Percentiles rank a stretch among this genome's conserved stretches.
These are phyloP conservation scores for Cetonia aurata DNA, from an alignment of 2,888 invertebrate genomes.

Conservation along the genomic window DNA sequence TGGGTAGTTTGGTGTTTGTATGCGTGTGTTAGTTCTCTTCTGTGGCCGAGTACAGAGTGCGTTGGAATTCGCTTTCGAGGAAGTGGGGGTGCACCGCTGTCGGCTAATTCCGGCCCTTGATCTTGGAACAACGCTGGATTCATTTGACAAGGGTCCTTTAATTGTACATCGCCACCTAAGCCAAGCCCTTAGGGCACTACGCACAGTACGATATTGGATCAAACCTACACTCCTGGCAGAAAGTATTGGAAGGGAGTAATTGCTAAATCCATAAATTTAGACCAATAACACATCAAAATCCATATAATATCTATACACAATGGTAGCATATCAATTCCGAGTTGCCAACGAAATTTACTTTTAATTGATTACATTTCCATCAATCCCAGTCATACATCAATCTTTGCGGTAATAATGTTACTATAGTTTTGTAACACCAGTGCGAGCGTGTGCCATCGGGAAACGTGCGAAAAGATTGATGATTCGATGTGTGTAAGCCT, in stretches of 20 bases:
- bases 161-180: conserved; percentile 27
- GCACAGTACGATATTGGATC: too few relatives aligned
- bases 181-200: neutral
- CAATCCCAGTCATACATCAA: conserved; percentile 2
- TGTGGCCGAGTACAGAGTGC: too few relatives aligned
- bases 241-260: too few relatives aligned
- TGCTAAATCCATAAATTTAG: too few relatives aligned
- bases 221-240: too few relatives aligned
- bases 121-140: conserved; percentile 7
- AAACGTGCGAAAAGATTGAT: conserved; percentile 24
- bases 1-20: too few relatives aligned
- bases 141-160: conserved; percentile 37
- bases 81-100: conserved; percentile 1
- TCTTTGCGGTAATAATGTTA: conserved; percentile 11
- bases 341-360: neutral
- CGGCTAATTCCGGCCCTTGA: neutral
- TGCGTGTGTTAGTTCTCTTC: too few relatives aligned
- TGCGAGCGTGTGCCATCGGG: conserved; percentile 4
- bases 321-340: neutral
- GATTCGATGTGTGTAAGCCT: neutral
- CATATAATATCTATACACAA: too few relatives aligned
- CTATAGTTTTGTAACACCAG: conserved; percentile 22
- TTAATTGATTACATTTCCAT: conserved; percentile 18
- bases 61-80: conserved; percentile 26
- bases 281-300: too few relatives aligned